These are phyloP conservation scores for Lysiphlebus fabarum DNA, from an alignment of 1,140 invertebrate genomes.

Conservation along the genomic window DNA sequence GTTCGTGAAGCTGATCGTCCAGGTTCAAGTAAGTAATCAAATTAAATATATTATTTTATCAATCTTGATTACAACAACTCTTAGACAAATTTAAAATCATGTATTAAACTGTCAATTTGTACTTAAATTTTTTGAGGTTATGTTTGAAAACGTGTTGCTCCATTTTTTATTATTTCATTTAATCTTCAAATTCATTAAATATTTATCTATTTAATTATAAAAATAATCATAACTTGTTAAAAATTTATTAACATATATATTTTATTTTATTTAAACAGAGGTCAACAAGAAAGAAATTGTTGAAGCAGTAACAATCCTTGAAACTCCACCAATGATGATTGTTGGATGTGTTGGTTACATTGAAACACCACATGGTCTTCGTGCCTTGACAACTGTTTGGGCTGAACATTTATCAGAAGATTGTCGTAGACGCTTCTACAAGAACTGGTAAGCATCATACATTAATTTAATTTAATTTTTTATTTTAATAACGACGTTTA, in stretches of 20 bases:
- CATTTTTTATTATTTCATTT: too few relatives aligned
- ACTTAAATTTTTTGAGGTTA: too few relatives aligned
- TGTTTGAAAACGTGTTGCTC: too few relatives aligned
- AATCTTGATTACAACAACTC: too few relatives aligned
- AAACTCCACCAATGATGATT: slow-evolving; percentile 96
- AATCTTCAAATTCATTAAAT: too few relatives aligned
- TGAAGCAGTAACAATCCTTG: slow-evolving; percentile 96
- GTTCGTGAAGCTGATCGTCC: slow-evolving; percentile 98
- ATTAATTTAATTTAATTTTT: neutral
- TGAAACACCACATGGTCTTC: slow-evolving; percentile 93
- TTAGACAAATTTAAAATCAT: too few relatives aligned
- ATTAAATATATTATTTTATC: too few relatives aligned
- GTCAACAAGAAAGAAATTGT: slow-evolving; percentile 99
- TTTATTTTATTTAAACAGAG: slow-evolving; percentile 63
- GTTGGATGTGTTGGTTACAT: slow-evolving; percentile 99
- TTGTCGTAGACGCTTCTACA: slow-evolving; percentile 97
- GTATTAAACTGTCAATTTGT: too few relatives aligned
- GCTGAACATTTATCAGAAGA: slow-evolving; percentile 99
- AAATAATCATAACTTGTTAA: neutral
- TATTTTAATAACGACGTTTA: neutral
- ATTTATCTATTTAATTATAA: neutral
- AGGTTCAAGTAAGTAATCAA: slow-evolving; percentile 86
- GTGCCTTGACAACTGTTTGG: slow-evolving; percentile 94
- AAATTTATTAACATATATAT: slow-evolving; percentile 22
- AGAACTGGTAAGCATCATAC: slow-evolving; percentile 86